phyloP scores from a whole-genome alignment of 2,888 invertebrate genomes.

The Protula sp. region DNA sequence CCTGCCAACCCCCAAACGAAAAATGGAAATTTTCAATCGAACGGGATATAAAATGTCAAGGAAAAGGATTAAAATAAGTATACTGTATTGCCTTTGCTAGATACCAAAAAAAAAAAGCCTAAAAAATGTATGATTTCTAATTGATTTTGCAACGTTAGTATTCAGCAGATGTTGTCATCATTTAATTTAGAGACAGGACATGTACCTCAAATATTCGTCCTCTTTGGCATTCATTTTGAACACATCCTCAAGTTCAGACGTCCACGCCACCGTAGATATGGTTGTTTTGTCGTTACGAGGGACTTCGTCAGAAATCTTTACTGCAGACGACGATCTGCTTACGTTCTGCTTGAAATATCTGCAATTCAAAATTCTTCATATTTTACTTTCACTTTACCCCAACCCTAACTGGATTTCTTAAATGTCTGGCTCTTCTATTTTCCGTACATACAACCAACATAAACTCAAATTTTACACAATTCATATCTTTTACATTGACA shows the following conservation, averaged over 20 bases:
- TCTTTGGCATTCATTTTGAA: conserved; percentile 44
- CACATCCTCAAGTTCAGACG: conserved; percentile 44
- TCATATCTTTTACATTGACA: too few relatives aligned
- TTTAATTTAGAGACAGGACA: too few relatives aligned
- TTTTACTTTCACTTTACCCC: too few relatives aligned
- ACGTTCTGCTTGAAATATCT: conserved; percentile 53
- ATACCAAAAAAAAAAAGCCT: too few relatives aligned
- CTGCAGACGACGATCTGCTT: conserved; percentile 43
- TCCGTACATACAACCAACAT: too few relatives aligned
- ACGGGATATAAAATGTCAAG: neutral
- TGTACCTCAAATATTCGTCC: conserved; percentile 47
- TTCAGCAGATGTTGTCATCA: too few relatives aligned
- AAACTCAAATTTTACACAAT: too few relatives aligned
- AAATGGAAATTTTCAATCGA: neutral
- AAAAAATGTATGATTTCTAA: too few relatives aligned
- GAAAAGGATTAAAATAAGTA: neutral
- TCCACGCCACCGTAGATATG: conserved; percentile 47
- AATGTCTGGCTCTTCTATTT: too few relatives aligned
- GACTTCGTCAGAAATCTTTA: conserved; percentile 55
- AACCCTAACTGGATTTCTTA: too few relatives aligned
- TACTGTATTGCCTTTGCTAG: too few relatives aligned
- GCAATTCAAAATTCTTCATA: conserved; percentile 1
- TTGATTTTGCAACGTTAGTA: too few relatives aligned
- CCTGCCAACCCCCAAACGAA: conserved; percentile 23
- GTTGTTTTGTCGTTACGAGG: conserved; percentile 45